A percentile compares a stretch with the other conserved stretches of the same genome.
These are phyloP conservation scores for Tokudaia tokunoshimensis DNA, from an alignment of 2,797 vertebrate species.

Conservation along the genomic window DNA sequence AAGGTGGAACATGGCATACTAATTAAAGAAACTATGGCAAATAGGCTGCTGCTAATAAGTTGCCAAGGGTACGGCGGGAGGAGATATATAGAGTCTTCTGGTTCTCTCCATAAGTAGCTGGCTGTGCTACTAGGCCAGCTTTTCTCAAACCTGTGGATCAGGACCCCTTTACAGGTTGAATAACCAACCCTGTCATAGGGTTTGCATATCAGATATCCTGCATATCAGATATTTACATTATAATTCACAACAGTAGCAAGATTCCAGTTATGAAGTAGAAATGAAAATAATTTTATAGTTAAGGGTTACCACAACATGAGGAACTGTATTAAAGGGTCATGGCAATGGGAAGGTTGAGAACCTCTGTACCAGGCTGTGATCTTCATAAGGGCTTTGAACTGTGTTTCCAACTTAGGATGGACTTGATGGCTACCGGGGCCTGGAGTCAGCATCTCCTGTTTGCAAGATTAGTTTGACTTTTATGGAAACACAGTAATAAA, in stretches of 20 bases:
- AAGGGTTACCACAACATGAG: not conserved
- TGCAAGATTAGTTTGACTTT: not conserved
- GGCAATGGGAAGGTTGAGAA: not conserved
- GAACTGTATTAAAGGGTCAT: not conserved
- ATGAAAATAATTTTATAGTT: not conserved
- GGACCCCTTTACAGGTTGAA: not conserved
- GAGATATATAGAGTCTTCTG: not conserved
- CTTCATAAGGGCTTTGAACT: not conserved
- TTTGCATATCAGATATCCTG: not conserved
- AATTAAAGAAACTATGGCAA: not conserved
- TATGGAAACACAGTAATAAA: not conserved
- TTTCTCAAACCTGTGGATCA: not conserved
- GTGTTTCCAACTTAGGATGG: not conserved
- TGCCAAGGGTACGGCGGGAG: fast-evolving
- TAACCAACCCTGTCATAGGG: not conserved
- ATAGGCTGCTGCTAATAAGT: not conserved
- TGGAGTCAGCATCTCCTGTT: constrained; percentile 1
- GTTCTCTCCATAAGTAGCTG: not conserved
- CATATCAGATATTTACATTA: not conserved
- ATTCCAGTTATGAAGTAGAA: not conserved
- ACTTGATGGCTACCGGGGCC: not conserved
- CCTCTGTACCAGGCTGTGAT: not conserved
- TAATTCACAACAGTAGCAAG: not conserved
- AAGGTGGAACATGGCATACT: not conserved
- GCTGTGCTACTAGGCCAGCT: not conserved